Evolutionary conservation across 2,888 invertebrate species (phyloP).

Genomic region (Rhaphigaster nebulosa): DNA sequence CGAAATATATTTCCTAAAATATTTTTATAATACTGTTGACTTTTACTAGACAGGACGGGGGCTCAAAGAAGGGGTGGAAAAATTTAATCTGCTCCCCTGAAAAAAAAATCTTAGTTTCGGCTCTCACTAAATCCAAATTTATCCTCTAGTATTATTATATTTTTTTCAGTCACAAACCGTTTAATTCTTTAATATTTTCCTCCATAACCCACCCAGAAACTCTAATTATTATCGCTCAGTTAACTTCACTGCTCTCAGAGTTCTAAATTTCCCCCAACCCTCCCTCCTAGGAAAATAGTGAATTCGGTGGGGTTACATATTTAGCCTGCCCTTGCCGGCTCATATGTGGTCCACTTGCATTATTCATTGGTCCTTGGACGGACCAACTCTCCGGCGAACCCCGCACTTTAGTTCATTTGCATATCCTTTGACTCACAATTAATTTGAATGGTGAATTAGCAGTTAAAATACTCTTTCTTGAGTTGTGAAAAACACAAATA

Average conservation of each 20-base stretch:
- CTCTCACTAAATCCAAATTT: too few species aligned
- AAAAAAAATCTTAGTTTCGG: too few species aligned
- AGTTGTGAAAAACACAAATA: neutral
- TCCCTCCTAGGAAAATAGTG: neutral
- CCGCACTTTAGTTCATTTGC: neutral
- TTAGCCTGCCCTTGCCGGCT: neutral
- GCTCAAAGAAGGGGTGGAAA: too few species aligned
- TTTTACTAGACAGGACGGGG: too few species aligned
- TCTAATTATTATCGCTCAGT: neutral
- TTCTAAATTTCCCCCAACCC: neutral
- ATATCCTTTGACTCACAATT: neutral
- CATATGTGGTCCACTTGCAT: neutral
- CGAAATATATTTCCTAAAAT: too few species aligned
- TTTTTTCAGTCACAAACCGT: too few species aligned
- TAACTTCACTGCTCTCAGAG: neutral
- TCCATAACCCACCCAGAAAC: neutral
- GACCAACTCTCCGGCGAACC: neutral
- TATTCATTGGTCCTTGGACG: slow-evolving; percentile 1
- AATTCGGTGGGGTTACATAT: neutral
- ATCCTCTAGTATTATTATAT: too few species aligned
- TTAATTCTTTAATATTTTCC: too few species aligned
- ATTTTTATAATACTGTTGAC: too few species aligned
- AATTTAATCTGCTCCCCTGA: too few species aligned
- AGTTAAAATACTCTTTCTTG: neutral
- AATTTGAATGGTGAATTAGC: neutral